These are phyloP conservation scores for Aphodius granarius DNA, from an alignment of 2,888 invertebrate species.

Conservation along the genomic window DNA sequence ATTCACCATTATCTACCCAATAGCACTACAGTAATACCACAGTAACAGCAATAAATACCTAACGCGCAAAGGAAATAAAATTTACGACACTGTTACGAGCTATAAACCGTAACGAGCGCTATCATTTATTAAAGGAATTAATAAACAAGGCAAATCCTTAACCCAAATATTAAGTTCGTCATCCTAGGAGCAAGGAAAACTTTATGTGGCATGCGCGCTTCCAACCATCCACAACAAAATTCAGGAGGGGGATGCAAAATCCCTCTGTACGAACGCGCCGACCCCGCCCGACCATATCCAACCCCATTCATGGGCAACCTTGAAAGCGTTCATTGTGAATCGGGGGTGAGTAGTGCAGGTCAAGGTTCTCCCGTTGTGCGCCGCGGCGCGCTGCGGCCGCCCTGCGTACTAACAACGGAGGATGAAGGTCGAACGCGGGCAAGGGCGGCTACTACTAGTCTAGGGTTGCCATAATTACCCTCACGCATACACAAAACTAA, in stretches of 20 bases:
- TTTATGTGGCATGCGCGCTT: neutral
- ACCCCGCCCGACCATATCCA: constrained; percentile 33
- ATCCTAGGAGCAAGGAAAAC: neutral
- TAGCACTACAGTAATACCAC: neutral
- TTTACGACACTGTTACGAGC: neutral
- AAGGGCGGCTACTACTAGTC: too few species aligned
- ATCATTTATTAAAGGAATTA: neutral
- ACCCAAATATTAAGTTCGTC: neutral
- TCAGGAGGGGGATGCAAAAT: neutral
- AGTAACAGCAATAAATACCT: neutral
- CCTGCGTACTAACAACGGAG: neutral
- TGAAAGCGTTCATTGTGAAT: constrained; percentile 48
- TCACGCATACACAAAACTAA: too few species aligned
- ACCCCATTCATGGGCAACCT: constrained; percentile 48
- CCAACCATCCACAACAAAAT: neutral
- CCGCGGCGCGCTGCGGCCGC: neutral
- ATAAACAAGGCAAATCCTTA: neutral
- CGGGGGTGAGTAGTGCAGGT: constrained; percentile 49
- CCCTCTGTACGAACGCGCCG: neutral
- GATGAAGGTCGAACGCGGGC: neutral
- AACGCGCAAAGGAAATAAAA: neutral
- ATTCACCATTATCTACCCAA: too few species aligned
- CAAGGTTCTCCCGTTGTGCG: constrained; percentile 41
- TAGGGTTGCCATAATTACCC: too few species aligned
- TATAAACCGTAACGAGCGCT: neutral